Conservation (phyloP, 2,888 invertebrate species). For the Eupeodes latifasciatus region DNA sequence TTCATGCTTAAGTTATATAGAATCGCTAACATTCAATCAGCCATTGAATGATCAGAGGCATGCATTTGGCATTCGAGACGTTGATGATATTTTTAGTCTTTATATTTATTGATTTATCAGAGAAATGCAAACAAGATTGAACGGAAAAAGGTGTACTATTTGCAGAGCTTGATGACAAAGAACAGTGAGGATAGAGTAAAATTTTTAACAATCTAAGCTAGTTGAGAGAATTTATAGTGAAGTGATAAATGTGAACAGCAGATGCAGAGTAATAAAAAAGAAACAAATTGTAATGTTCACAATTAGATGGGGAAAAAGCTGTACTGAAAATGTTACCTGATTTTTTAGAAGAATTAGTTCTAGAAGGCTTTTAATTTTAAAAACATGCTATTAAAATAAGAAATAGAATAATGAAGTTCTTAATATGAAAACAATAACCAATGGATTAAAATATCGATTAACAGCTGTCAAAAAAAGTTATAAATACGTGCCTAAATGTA, state of each 20-base stretch:
- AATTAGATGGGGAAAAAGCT: no score
- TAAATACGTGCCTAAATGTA: no score
- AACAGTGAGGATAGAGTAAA: background rate
- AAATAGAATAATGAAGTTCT: no score
- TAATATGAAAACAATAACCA: no score
- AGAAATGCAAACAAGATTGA: conserved; percentile 12
- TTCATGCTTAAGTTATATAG: background rate
- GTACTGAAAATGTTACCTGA: no score
- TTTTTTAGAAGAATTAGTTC: no score
- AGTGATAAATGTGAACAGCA: background rate
- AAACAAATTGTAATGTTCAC: background rate
- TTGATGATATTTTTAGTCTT: background rate
- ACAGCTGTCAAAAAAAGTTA: no score
- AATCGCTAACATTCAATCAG: conserved; percentile 62
- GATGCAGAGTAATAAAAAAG: background rate
- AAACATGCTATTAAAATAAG: no score
- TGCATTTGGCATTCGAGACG: background rate
- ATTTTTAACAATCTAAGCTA: background rate
- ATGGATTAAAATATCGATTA: no score
- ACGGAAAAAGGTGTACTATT: background rate
- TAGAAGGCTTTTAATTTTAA: no score
- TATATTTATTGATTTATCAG: conserved; percentile 1
- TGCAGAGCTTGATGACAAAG: background rate
- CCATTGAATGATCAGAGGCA: conserved; percentile 51
- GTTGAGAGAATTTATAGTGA: background rate